Base-by-base conservation (phyloP, 2,888 invertebrate species). In the Cylindroiulus punctatus region DNA sequence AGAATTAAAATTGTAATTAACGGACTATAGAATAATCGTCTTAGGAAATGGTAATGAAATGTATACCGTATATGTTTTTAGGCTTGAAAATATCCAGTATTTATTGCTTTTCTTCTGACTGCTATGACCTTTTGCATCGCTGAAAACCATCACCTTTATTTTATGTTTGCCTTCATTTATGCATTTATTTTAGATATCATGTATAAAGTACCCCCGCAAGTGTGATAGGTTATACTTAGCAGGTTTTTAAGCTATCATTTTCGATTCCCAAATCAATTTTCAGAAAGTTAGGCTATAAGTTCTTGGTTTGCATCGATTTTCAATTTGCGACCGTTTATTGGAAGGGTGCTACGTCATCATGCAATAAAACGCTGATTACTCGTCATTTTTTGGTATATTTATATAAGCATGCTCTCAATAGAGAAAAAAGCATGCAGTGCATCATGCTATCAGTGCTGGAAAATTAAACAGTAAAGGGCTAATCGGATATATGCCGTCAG, bases 211-310 rank as follows among this genome's bases (percentile, higher is more conserved):
- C 76, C 8, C 76, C 76, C 30, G 10, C 76, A 26, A 26, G 30
- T 26, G 76, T 26, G 30, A 30, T 10, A 76, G 26, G 76, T 26
- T 76, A 14, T 76, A 76, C 30, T 76, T 76, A 30, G 30, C 76
- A 30, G 30, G 76, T 30, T 76, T 76, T 76, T 76, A 76, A 76
- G 76, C 76, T 76, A 76, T 76, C 76, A 76, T 30, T 76, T 76
- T 76, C 76, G 76, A 76, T 76, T 76, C 76, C 76, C 76, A 76
- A 76, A 76, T 76, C 76, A 76, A 76, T 76, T 76, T 76, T 76
- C 76, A 4, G 30, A 30, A 76, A 76, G 30, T 76, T 30, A 76
- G 76, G 76, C 30, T 30, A n/a, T n/a, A 30, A 14, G 76, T 30
- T 30, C 76, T 76, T 76, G 14, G 76, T 76, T 76, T 30, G 76